Conservation (phyloP, 2,888 invertebrate species). For the Eilema caniola region DNA sequence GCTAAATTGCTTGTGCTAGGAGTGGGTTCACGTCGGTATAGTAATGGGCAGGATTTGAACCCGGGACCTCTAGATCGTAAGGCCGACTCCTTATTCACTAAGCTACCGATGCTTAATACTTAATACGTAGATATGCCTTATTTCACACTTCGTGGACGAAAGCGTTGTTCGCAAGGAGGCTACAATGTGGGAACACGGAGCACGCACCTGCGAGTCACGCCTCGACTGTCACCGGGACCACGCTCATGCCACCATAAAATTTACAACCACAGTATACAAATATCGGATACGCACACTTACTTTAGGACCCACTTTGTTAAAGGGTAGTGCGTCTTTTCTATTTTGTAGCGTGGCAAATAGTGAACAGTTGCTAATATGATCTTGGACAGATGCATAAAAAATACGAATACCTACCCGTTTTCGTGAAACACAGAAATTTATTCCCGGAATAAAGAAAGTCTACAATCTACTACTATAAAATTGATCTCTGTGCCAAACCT, state of each 20-base stretch:
- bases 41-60: too few relatives aligned
- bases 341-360: not conserved
- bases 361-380: not conserved
- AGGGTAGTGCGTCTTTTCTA: not conserved
- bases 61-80: too few relatives aligned
- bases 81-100: too few relatives aligned
- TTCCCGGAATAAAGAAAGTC: not conserved
- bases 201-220: constrained; percentile 57
- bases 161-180: constrained; percentile 22
- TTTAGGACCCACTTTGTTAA: not conserved
- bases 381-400: not conserved
- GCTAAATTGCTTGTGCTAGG: too few relatives aligned
- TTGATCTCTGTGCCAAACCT: not conserved
- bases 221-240: constrained; percentile 28
- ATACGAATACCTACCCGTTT: not conserved
- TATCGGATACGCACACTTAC: not conserved
- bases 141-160: not conserved
- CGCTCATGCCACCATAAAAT: constrained; percentile 21
- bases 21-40: too few relatives aligned
- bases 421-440: not conserved
- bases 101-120: too few relatives aligned
- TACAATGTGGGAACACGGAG: constrained; percentile 54
- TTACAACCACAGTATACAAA: constrained; percentile 14
- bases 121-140: not conserved
- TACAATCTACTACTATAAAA: not conserved